Conservation (phyloP, 2,888 invertebrate species). For the Neoscelio sp. region DNA sequence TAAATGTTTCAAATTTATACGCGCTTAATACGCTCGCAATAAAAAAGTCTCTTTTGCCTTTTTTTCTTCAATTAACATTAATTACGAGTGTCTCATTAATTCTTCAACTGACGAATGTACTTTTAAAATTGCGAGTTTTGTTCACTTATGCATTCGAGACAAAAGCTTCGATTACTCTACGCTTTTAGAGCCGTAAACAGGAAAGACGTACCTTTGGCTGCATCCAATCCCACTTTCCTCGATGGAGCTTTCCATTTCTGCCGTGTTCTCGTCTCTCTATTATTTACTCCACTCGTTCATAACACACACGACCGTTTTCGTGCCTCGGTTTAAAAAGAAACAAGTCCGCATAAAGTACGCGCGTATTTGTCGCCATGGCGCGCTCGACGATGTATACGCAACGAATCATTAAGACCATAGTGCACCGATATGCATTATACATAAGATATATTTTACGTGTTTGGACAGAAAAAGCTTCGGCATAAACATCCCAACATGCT, state of each 20-base stretch:
- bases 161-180: slow-evolving; percentile 70
- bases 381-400: slow-evolving; percentile 22
- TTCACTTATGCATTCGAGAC: slow-evolving; percentile 62
- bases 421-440: slow-evolving; percentile 45
- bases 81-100: slow-evolving; percentile 16
- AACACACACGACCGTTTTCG: slow-evolving; percentile 31
- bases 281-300: slow-evolving; percentile 50
- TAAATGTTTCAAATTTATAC: too few relatives aligned
- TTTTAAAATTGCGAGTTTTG: slow-evolving; percentile 50
- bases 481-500: neutral
- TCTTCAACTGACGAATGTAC: slow-evolving; percentile 32
- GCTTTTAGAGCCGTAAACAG: slow-evolving; percentile 66
- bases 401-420: slow-evolving; percentile 51
- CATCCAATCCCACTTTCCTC: slow-evolving; percentile 73
- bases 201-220: slow-evolving; percentile 64
- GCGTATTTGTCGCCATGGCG: slow-evolving; percentile 41
- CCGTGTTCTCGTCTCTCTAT: slow-evolving; percentile 41
- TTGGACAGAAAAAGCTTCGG: slow-evolving; percentile 22
- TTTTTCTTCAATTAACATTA: slow-evolving; percentile 7
- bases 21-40: too few relatives aligned
- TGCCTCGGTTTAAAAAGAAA: slow-evolving; percentile 38
- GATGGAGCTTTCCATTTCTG: slow-evolving; percentile 75
- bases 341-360: slow-evolving; percentile 25
- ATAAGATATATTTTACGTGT: slow-evolving; percentile 46
- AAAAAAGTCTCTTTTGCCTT: too few relatives aligned